phyloP scores from a whole-genome alignment of 1,140 invertebrate species.

The Drosophila punjabiensis region DNA sequence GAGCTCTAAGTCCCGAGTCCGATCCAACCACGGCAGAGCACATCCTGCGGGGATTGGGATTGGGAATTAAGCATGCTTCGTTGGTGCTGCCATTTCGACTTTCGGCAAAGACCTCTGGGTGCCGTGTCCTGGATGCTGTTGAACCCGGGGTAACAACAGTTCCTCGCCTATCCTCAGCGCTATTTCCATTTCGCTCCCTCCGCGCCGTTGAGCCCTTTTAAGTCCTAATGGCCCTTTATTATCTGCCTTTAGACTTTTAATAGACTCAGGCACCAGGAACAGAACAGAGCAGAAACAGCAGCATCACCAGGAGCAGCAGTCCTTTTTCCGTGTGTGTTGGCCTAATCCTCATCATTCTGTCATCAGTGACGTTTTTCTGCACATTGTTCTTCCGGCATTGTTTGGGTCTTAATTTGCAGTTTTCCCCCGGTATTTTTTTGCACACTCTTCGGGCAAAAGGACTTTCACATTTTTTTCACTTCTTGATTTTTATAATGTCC shows the following conservation, averaged over 20 bases:
- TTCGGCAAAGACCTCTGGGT: conserved; percentile 66
- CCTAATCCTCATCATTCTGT: conserved; percentile 85
- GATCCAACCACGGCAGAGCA: conserved; percentile 40
- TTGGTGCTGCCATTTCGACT: conserved; percentile 82
- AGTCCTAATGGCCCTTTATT: conserved; percentile 85
- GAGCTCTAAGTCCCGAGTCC: conserved; percentile 4
- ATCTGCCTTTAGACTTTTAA: conserved; percentile 85
- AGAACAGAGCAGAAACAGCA: conserved; percentile 37
- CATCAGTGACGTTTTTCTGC: conserved; percentile 84
- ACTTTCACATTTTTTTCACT: conserved; percentile 73
- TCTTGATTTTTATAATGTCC: conserved; percentile 59
- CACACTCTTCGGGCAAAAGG: conserved; percentile 57
- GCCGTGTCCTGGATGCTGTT: conserved; percentile 46
- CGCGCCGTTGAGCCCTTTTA: conserved; percentile 84
- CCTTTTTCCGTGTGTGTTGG: conserved; percentile 50
- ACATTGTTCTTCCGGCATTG: conserved; percentile 76
- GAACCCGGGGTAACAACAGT: conserved; percentile 61
- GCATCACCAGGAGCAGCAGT: conserved; percentile 13
- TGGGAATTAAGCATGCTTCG: conserved; percentile 84
- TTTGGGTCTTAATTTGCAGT: conserved; percentile 78
- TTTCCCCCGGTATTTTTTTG: conserved; percentile 54
- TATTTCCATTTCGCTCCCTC: conserved; percentile 58
- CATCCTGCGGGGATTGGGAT: conserved; percentile 67
- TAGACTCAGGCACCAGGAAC: conserved; percentile 78
- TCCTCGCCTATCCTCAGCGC: conserved; percentile 34